phyloP scores from a whole-genome alignment of 2,888 invertebrate genomes.

The Nomada flava region DNA sequence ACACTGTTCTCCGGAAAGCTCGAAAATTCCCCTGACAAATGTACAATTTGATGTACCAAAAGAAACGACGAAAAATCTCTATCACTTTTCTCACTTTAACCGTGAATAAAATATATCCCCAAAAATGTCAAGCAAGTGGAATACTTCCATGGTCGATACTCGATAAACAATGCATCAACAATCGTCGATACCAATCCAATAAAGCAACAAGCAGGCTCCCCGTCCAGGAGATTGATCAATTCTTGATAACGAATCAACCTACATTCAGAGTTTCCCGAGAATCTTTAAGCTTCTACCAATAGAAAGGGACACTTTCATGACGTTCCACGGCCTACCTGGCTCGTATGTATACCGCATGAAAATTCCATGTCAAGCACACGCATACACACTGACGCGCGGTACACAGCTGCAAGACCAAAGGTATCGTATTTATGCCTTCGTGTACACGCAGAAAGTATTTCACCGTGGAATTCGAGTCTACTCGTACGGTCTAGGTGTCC shows the following conservation, averaged over 20 bases:
- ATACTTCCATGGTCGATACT: background rate
- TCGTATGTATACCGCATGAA: slow-evolving; percentile 25
- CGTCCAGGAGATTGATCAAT: background rate
- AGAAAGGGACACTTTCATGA: slow-evolving; percentile 15
- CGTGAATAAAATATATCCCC: too few species aligned
- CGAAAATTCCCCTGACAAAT: too few species aligned
- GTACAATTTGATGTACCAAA: too few species aligned
- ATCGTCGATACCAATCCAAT: background rate
- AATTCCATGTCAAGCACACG: background rate
- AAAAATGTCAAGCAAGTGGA: background rate
- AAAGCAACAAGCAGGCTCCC: background rate
- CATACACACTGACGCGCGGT: background rate
- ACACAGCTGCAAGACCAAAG: background rate
- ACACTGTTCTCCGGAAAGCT: background rate
- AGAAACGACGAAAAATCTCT: too few species aligned
- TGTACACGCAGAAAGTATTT: slow-evolving; percentile 11
- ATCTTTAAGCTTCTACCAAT: slow-evolving; percentile 10
- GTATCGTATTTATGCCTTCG: slow-evolving; percentile 24
- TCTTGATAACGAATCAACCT: slow-evolving; percentile 27
- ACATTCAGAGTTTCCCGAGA: slow-evolving; percentile 18
- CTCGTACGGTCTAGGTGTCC: slow-evolving; percentile 5
- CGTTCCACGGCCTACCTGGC: background rate
- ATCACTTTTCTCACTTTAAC: background rate
- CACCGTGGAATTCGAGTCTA: slow-evolving; percentile 18
- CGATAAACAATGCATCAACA: background rate